Evolutionary conservation across 2,797 vertebrate species (phyloP).

Genomic region (Jordanella pulchra): DNA sequence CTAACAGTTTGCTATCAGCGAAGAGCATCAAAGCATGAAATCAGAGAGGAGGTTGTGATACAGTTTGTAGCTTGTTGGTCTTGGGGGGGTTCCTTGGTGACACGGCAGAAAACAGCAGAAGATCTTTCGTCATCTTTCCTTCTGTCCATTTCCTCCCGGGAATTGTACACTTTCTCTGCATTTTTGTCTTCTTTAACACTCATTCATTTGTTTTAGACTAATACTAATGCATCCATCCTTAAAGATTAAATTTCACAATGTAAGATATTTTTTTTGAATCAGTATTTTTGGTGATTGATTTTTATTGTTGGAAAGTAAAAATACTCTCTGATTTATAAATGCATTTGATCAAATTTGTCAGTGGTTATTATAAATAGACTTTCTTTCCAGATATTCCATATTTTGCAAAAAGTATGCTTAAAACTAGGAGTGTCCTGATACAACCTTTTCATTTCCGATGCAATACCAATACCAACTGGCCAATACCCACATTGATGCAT

Average conservation of each 20-base stretch:
- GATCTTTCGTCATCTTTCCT: constrained; percentile 35
- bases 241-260: background rate
- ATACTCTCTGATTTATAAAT: no score
- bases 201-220: constrained; percentile 15
- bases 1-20: constrained; percentile 61
- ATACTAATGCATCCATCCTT: constrained; percentile 13
- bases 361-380: no score
- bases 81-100: constrained; percentile 71
- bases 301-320: no score
- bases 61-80: constrained; percentile 65
- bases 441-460: no score
- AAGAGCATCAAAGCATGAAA: constrained; percentile 78
- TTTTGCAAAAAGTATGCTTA: no score
- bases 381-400: no score
- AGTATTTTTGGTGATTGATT: no score
- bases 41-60: constrained; percentile 74
- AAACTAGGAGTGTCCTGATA: no score
- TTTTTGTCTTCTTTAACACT: constrained; percentile 16
- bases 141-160: constrained; percentile 32
- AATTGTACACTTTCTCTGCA: constrained; percentile 40
- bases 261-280: no score
- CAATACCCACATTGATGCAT: no score
- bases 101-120: constrained; percentile 62
- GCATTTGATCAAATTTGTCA: no score
- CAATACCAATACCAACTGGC: no score